A percentile compares a stretch with the other conserved stretches of the same genome.
phyloP scores from a whole-genome alignment of 2,797 vertebrate genomes.

The Lutjanus argentimaculatus region DNA sequence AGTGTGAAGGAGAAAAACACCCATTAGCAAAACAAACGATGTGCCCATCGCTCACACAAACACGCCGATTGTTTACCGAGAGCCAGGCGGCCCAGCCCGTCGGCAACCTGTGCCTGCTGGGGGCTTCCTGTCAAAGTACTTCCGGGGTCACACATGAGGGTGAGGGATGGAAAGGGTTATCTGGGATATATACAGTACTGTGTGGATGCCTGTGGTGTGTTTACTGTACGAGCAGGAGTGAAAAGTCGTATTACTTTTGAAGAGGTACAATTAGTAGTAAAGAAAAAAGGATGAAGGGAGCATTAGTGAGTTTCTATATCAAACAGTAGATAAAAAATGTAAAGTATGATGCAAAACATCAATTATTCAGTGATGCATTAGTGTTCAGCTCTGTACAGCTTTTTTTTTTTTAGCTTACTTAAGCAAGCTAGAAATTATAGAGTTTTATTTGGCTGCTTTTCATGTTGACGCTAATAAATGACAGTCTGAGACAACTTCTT shows the following conservation, averaged over 20 bases:
- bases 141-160: slow-evolving; percentile 64
- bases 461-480: not conserved
- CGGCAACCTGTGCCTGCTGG: slow-evolving; percentile 47
- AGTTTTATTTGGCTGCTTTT: not conserved
- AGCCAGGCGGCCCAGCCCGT: slow-evolving; percentile 54
- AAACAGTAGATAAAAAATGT: slow-evolving; percentile 48
- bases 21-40: slow-evolving; percentile 86
- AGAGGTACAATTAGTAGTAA: not conserved
- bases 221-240: slow-evolving; percentile 1
- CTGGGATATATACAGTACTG: not conserved
- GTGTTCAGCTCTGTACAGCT: slow-evolving; percentile 18
- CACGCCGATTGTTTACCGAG: slow-evolving; percentile 72
- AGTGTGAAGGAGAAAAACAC: slow-evolving; percentile 83
- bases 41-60: slow-evolving; percentile 77
- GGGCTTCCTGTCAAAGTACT: slow-evolving; percentile 59
- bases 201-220: slow-evolving; percentile 21
- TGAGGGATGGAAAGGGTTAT: not conserved
- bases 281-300: not conserved
- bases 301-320: slow-evolving; percentile 20
- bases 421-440: not conserved
- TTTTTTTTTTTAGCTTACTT: slow-evolving; percentile 29
- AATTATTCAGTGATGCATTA: slow-evolving; percentile 41
- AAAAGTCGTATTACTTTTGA: slow-evolving; percentile 19
- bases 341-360: slow-evolving; percentile 44
- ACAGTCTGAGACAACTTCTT: not conserved